These are phyloP conservation scores for Oedothorax gibbosus DNA, from an alignment of 1,140 invertebrate genomes.

Conservation along the genomic window DNA sequence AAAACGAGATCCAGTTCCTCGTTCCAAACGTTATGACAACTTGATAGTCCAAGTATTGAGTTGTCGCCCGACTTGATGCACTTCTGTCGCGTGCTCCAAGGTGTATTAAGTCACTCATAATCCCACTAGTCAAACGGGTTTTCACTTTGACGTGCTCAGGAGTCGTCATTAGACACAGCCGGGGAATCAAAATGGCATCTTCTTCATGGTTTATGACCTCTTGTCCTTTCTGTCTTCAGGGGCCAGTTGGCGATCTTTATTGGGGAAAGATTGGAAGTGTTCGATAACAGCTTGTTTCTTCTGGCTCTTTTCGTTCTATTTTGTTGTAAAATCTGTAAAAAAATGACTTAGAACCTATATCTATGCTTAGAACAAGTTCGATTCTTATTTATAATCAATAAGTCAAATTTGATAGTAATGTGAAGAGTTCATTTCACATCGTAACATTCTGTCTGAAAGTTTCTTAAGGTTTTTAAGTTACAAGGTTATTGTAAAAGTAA, in stretches of 20 bases:
- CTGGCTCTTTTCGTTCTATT: background rate
- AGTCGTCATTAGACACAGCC: background rate
- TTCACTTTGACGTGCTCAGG: conserved; percentile 1
- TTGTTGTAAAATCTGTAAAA: too few relatives aligned
- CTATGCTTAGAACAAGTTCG: too few relatives aligned
- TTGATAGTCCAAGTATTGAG: background rate
- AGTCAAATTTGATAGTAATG: too few relatives aligned
- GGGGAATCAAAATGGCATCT: conserved; percentile 33
- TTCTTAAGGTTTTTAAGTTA: too few relatives aligned
- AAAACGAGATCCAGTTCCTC: too few relatives aligned
- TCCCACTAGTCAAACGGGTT: conserved; percentile 29
- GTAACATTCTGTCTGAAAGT: too few relatives aligned
- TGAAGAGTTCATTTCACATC: too few relatives aligned
- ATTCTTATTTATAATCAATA: too few relatives aligned
- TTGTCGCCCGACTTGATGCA: background rate
- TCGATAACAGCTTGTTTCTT: background rate
- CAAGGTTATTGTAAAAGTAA: too few relatives aligned
- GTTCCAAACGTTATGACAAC: background rate
- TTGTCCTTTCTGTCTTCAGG: background rate
- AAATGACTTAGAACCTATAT: too few relatives aligned
- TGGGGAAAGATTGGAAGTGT: background rate
- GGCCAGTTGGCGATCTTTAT: background rate
- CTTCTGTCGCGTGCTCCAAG: too few relatives aligned
- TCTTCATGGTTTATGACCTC: conserved; percentile 22
- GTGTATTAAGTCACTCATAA: background rate